phyloP scores from a whole-genome alignment of 2,888 invertebrate species.

The Hydrotaea diabolus region DNA sequence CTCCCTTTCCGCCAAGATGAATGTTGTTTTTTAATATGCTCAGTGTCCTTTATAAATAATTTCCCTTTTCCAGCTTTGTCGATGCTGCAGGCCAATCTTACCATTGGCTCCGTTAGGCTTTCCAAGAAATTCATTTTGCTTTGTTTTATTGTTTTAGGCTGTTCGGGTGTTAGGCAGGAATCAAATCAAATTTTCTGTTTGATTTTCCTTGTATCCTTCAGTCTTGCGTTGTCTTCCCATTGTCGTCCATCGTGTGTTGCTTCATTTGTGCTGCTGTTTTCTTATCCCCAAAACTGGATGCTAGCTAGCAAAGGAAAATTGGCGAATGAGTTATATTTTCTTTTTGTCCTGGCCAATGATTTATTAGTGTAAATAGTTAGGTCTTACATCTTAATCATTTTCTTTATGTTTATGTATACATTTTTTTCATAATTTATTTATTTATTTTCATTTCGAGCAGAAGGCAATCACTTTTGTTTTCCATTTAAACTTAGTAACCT shows the following conservation, averaged over 20 bases:
- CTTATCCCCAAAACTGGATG: neutral
- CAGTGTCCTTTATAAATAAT: conserved; percentile 32
- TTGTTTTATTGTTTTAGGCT: neutral
- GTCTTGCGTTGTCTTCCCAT: neutral
- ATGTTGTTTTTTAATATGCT: conserved; percentile 35
- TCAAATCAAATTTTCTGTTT: neutral
- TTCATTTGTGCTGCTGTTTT: neutral
- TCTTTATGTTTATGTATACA: neutral
- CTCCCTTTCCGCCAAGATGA: neutral
- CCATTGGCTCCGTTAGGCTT: neutral
- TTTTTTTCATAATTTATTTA: neutral
- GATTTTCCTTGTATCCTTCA: neutral
- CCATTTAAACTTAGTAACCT: neutral
- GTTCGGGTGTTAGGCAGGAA: neutral
- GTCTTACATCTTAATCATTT: neutral
- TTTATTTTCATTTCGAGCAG: neutral
- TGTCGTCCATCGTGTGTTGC: neutral
- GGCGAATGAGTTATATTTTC: neutral
- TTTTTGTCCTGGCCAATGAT: neutral
- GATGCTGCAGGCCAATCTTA: neutral
- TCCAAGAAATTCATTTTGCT: neutral
- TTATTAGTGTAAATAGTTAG: conserved; percentile 5
- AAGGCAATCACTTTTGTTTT: neutral
- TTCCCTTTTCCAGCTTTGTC: conserved; percentile 29
- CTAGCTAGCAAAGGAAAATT: neutral